These are phyloP conservation scores for Naja naja DNA, from an alignment of 2,113 vertebrate genomes.

Conservation along the genomic window DNA sequence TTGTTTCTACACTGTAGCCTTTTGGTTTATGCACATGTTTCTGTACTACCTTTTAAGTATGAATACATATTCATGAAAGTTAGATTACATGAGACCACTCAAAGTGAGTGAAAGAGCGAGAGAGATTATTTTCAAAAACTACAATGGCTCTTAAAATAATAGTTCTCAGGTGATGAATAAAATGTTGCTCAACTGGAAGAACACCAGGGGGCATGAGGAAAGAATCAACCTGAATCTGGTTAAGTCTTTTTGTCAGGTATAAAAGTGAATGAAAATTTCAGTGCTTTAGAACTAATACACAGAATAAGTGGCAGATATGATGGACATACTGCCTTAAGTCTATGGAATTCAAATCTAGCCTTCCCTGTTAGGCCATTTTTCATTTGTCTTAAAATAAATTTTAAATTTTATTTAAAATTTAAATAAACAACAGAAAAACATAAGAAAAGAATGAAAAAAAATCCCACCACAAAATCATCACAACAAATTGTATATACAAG, in stretches of 20 bases:
- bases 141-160: not conserved
- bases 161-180: not conserved
- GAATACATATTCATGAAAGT: not conserved
- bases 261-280: not conserved
- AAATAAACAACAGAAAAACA: not conserved
- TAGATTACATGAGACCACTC: not conserved
- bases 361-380: not conserved
- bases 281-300: not conserved
- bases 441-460: not conserved
- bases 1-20: not conserved
- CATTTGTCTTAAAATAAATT: not conserved
- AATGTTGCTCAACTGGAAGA: not conserved
- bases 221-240: not conserved
- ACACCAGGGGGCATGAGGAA: not conserved
- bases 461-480: not conserved
- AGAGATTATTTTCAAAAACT: not conserved
- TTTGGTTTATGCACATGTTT: not conserved
- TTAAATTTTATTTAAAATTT: not conserved
- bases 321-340: not conserved
- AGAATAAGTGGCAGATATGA: not conserved
- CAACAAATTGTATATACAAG: not conserved
- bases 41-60: not conserved
- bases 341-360: not conserved
- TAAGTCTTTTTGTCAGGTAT: not conserved
- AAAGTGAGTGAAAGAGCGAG: not conserved